Conservation (phyloP, 2,797 vertebrate species). For the Periparus ater region DNA sequence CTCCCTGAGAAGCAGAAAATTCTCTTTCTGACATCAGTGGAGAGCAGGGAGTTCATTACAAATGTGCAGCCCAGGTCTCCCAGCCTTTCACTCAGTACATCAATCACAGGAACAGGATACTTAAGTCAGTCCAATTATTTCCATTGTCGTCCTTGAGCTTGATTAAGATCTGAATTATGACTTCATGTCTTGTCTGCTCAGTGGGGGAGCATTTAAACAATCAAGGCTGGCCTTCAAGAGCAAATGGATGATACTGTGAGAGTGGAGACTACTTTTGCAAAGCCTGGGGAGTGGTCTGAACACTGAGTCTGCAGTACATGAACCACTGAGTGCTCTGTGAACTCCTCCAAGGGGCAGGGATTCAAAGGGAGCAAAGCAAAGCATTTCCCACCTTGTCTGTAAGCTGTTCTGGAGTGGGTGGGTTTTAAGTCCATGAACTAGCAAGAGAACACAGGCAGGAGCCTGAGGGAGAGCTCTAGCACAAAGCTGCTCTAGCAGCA, state of each 20-base stretch:
- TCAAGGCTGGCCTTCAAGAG: not conserved
- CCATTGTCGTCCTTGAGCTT: not conserved
- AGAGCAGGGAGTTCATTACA: not conserved
- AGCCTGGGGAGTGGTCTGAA: not conserved
- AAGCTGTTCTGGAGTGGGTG: not conserved
- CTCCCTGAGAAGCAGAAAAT: not conserved
- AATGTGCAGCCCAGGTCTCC: not conserved
- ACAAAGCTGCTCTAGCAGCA: not conserved
- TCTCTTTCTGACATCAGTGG: not conserved
- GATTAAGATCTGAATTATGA: constrained; percentile 10
- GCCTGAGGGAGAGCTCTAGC: not conserved
- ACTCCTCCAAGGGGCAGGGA: not conserved
- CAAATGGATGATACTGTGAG: not conserved
- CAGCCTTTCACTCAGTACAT: not conserved
- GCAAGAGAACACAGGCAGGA: not conserved
- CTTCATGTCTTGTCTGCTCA: not conserved
- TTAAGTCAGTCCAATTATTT: constrained; percentile 18
- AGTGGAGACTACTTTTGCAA: not conserved
- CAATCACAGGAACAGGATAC: not conserved
- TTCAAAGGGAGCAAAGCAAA: not conserved
- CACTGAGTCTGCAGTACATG: not conserved
- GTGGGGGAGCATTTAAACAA: not conserved
- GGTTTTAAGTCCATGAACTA: not conserved
- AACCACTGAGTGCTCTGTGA: not conserved
- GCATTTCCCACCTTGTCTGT: not conserved